Base-by-base conservation (phyloP, 1,140 invertebrate genomes). In the Ectropis grisescens region DNA sequence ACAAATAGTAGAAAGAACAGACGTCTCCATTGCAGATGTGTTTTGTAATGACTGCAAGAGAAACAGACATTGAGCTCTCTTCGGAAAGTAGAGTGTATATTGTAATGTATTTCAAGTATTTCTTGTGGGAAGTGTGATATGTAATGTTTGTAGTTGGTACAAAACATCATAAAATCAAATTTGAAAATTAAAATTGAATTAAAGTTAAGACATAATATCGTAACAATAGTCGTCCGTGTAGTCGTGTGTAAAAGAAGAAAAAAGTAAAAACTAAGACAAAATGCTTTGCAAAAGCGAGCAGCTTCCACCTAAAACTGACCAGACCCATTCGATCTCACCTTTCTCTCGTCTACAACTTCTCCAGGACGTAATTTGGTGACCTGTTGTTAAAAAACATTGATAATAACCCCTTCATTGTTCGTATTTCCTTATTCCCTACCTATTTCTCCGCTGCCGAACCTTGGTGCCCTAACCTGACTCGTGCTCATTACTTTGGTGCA, bases 261-360 rank as follows among this genome's bases (percentile, higher is more conserved):
- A 60, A 58, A 47, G 34, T 56, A 59, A 62, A 65, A 46, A 59
- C 54, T 74, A 72, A 65, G 47, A 59, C 54, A 76, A 72, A 79
- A 76, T 80, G 75, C 72, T 78, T 74, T 68, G 74, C 70, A 67
- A 64, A 78, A 81, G 72, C 76, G 62, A 81, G 65, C 61, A 72
- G 64, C 72, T 62, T 68, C 72, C 71, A 71, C 68, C 69, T 81
- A 74, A 67, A 76, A 68, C 40, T 58, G 68, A 64, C 61, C 67
- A 75, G 71, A 70, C 58, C 68, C 70, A 76, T 64, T 60, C 59
- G 57, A 64, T 74, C 91, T 95, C 92, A 96, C 93, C 93, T 93
- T 94, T 87, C 90, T 91, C 70, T 96, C 93, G 84, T 95, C 93
- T 84, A 93, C 70, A 82, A 96, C 91, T 88, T 95, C 93, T 72